phyloP scores from a whole-genome alignment of 2,888 invertebrate species.

The Blera fallax region DNA sequence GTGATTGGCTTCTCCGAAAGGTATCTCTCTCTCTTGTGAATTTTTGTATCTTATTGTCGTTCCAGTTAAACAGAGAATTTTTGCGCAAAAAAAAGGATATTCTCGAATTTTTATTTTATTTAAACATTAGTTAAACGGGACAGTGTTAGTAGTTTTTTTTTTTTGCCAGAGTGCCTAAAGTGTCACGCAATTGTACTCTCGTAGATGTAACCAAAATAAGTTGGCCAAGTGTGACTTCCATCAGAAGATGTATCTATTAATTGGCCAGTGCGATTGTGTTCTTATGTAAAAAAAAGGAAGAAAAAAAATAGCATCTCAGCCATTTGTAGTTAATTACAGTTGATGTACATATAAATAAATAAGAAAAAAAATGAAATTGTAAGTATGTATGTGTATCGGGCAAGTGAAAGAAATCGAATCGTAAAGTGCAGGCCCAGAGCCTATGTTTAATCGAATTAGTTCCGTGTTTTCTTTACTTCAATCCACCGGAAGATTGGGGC shows the following conservation, averaged over 20 bases:
- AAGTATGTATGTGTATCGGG: neutral
- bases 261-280: neutral
- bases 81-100: neutral
- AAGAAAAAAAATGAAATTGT: neutral
- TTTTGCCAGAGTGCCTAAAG: neutral
- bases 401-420: too few relatives aligned
- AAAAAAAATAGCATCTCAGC: neutral
- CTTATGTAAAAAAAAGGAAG: neutral
- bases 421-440: neutral
- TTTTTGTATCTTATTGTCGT: neutral
- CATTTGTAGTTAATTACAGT: neutral
- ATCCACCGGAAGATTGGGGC: neutral
- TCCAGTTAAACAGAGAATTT: neutral
- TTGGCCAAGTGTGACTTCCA: neutral
- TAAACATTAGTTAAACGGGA: neutral
- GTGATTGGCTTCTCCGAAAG: slow-evolving; percentile 5
- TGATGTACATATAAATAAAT: too few relatives aligned
- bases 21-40: neutral
- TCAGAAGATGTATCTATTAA: neutral
- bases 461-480: neutral
- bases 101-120: neutral
- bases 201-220: neutral
- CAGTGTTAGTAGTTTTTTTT: neutral
- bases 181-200: neutral
- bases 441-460: neutral